Percentiles rank a stretch among this genome's conserved stretches.
phyloP scores from a whole-genome alignment of 2,888 invertebrate genomes.

The Xiphydria camelus region DNA sequence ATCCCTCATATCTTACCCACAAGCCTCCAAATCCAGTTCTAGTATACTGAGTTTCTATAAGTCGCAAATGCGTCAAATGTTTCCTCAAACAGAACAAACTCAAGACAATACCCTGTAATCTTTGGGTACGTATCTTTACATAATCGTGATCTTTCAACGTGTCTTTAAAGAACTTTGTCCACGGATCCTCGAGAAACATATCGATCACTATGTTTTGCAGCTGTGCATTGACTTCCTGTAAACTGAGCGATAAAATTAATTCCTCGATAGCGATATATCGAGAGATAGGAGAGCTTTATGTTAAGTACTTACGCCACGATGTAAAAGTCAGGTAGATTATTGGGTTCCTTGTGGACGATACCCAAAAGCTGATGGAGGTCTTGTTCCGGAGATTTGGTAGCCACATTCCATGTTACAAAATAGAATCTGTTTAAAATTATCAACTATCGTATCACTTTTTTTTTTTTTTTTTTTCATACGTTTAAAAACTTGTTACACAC shows the following conservation, averaged over 20 bases:
- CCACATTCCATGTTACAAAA: slow-evolving; percentile 90
- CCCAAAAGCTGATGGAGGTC: slow-evolving; percentile 74
- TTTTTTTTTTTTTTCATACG: background rate
- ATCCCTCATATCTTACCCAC: slow-evolving; percentile 71
- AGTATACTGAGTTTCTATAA: slow-evolving; percentile 85
- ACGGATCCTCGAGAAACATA: slow-evolving; percentile 80
- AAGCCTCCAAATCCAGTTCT: slow-evolving; percentile 89
- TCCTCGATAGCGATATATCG: slow-evolving; percentile 8
- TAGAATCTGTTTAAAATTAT: slow-evolving; percentile 65
- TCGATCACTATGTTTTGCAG: slow-evolving; percentile 84
- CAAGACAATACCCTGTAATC: slow-evolving; percentile 82
- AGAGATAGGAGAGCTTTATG: background rate
- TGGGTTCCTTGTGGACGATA: slow-evolving; percentile 66
- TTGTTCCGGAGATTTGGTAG: slow-evolving; percentile 74
- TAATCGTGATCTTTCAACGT: slow-evolving; percentile 71
- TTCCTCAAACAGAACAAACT: slow-evolving; percentile 77
- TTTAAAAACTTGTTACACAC: no score
- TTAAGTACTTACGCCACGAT: slow-evolving; percentile 79
- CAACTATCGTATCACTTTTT: background rate
- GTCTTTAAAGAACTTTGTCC: slow-evolving; percentile 75
- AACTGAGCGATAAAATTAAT: slow-evolving; percentile 55
- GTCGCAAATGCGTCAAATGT: slow-evolving; percentile 79
- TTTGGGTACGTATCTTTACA: slow-evolving; percentile 77
- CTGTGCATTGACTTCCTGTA: slow-evolving; percentile 89
- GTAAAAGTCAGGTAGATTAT: slow-evolving; percentile 78